Percentiles rank a stretch among this genome's conserved stretches.
phyloP scores from a whole-genome alignment of 2,113 vertebrate genomes.

The Amblyopsis rosae region DNA sequence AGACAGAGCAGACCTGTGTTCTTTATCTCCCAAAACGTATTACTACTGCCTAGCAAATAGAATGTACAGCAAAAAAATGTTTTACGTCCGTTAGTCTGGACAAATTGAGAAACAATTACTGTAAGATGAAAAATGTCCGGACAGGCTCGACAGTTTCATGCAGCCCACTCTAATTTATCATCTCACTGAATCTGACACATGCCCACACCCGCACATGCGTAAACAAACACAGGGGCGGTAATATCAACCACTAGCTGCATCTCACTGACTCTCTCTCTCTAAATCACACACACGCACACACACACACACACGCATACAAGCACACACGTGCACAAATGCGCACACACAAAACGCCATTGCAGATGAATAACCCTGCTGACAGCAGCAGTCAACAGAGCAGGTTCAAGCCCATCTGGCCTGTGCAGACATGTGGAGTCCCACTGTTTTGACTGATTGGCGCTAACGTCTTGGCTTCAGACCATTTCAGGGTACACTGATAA shows the following conservation, averaged over 20 bases:
- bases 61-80: too few species aligned
- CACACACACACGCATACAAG: too few species aligned
- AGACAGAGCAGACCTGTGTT: not conserved
- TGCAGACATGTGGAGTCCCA: constrained; percentile 15
- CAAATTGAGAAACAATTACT: too few species aligned
- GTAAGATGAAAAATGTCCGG: too few species aligned
- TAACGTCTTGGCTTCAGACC: constrained; percentile 37
- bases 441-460: constrained; percentile 44
- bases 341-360: not conserved
- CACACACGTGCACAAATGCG: not conserved
- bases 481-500: constrained; percentile 4
- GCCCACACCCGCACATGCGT: not conserved
- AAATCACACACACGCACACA: not conserved
- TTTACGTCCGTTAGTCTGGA: too few species aligned
- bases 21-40: not conserved
- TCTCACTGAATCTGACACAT: too few species aligned
- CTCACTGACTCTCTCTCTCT: not conserved
- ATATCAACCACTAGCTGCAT: not conserved
- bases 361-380: not conserved
- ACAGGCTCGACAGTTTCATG: too few species aligned
- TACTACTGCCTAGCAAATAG: too few species aligned
- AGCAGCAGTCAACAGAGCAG: constrained; percentile 7
- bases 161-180: too few species aligned
- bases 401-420: constrained; percentile 33
- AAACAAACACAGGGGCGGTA: not conserved